A percentile compares a stretch with the other conserved stretches of the same genome.
Evolutionary conservation across 2,113 vertebrate genomes (phyloP).

Genomic region (Miniopterus natalensis): DNA sequence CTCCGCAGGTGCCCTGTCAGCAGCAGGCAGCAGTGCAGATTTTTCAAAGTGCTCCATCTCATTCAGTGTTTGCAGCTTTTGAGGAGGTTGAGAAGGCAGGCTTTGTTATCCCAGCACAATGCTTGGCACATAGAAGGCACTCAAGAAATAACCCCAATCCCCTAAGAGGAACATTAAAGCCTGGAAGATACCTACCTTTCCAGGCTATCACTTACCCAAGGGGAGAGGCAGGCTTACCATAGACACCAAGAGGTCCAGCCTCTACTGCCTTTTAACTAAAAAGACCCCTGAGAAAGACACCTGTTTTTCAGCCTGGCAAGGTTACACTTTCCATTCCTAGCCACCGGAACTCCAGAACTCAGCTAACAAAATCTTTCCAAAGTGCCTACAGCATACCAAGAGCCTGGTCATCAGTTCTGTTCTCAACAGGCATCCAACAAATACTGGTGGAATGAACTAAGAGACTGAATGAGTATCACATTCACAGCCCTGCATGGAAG

Average conservation of each 20-base stretch:
- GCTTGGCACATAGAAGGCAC: background rate
- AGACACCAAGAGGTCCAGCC: background rate
- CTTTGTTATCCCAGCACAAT: background rate
- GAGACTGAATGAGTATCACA: background rate
- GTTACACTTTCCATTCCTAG: background rate
- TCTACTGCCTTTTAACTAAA: background rate
- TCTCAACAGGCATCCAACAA: background rate
- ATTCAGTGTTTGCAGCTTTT: background rate
- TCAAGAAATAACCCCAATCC: background rate
- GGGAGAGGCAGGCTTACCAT: background rate
- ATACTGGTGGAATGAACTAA: background rate
- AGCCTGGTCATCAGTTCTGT: background rate
- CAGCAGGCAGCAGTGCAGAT: rapidly evolving
- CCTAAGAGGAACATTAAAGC: background rate
- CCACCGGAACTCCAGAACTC: background rate
- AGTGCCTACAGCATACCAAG: background rate
- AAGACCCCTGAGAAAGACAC: background rate
- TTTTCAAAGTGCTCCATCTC: background rate
- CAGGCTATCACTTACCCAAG: background rate
- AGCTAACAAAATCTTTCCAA: background rate
- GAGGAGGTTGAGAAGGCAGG: background rate
- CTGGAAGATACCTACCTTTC: background rate
- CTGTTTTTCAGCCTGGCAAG: background rate
- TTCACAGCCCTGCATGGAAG: rapidly evolving
- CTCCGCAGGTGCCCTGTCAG: rapidly evolving